phyloP scores from a whole-genome alignment of 92 coral and sea anemone species.

The Diadumene lineata region DNA sequence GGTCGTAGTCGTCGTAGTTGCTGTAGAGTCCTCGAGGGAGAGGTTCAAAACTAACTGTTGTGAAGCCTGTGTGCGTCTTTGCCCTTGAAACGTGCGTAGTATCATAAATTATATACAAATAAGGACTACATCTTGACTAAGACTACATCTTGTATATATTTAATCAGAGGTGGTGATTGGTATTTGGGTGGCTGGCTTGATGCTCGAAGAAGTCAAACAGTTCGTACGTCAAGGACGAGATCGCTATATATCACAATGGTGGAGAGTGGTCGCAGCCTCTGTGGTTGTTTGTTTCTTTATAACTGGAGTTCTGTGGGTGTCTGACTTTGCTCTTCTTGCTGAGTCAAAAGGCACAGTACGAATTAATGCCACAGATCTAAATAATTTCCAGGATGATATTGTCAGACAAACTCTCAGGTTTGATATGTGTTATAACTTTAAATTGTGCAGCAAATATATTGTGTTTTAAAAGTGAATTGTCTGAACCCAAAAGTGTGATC shows the following conservation, averaged over 20 bases:
- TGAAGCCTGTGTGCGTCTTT: no score
- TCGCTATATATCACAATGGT: constrained; percentile 75
- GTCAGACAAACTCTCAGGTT: constrained; percentile 40
- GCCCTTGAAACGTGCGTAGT: no score
- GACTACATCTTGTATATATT: no score
- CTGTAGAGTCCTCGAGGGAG: no score
- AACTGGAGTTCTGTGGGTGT: constrained; percentile 63
- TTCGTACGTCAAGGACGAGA: constrained; percentile 46
- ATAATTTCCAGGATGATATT: constrained; percentile 13
- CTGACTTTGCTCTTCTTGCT: constrained; percentile 51
- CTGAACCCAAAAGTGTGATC: no score
- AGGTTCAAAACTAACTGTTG: no score
- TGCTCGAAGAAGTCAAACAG: constrained; percentile 70
- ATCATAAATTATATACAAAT: no score
- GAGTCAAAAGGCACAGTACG: constrained; percentile 41
- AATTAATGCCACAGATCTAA: background rate
- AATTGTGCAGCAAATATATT: no score
- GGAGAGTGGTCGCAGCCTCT: constrained; percentile 63
- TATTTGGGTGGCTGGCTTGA: constrained; percentile 65
- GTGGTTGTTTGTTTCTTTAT: constrained; percentile 55
- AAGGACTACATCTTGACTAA: no score
- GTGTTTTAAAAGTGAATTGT: no score
- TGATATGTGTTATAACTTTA: no score
- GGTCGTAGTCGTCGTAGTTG: no score
- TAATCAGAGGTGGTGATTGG: constrained; percentile 60